These are phyloP conservation scores for Drosophila seguyi DNA, from an alignment of 1,140 invertebrate genomes.

Conservation along the genomic window DNA sequence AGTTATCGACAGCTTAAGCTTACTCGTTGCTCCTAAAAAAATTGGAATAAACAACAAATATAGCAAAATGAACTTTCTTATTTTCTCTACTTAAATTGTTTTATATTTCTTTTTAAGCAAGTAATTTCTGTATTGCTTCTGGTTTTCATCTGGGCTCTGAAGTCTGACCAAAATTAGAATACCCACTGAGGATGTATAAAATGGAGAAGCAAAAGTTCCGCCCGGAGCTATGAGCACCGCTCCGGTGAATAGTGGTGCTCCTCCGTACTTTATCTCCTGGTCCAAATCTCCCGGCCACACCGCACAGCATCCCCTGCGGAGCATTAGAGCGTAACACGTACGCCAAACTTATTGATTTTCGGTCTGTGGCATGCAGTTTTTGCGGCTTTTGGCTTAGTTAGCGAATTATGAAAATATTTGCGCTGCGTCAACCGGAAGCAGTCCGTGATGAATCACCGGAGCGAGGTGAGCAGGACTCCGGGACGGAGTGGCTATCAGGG, in stretches of 20 bases:
- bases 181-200: neutral
- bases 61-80: no score
- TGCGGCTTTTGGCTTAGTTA: conserved; percentile 77
- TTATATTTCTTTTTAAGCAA: neutral
- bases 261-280: conserved; percentile 19
- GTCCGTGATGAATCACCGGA: conserved; percentile 59
- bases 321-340: conserved; percentile 68
- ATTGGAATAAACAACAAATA: no score
- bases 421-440: conserved; percentile 59
- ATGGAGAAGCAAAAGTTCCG: conserved; percentile 21
- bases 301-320: conserved; percentile 16
- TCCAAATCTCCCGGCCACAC: conserved; percentile 37
- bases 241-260: conserved; percentile 13
- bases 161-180: conserved; percentile 3
- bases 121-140: neutral
- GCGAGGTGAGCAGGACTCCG: conserved; percentile 27
- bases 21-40: no score
- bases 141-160: no score
- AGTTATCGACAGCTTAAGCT: no score
- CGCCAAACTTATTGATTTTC: conserved; percentile 80
- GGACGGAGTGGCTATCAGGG: neutral
- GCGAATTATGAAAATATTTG: conserved; percentile 82
- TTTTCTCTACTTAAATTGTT: no score
- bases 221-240: conserved; percentile 34
- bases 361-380: conserved; percentile 66